These are phyloP conservation scores for Branchipolynoe longqiensis DNA, from an alignment of 2,888 invertebrate species.

Conservation along the genomic window DNA sequence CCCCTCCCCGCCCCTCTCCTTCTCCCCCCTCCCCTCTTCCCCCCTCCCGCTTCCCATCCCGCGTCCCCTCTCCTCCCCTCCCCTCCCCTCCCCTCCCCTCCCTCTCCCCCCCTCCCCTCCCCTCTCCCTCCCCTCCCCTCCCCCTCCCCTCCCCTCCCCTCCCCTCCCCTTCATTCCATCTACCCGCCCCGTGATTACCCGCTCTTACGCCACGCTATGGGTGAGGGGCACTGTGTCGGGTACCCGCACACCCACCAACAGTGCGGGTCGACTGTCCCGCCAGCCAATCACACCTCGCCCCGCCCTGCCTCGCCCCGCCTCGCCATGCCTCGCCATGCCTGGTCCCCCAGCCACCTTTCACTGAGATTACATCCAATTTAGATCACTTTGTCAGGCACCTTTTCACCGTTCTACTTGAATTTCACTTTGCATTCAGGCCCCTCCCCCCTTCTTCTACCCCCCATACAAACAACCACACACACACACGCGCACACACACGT, in stretches of 20 bases:
- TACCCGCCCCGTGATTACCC: not conserved
- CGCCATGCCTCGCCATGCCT: too few species aligned
- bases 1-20: too few species aligned
- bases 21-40: too few species aligned
- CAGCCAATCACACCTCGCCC: too few species aligned
- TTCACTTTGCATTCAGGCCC: not conserved
- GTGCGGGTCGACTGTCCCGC: too few species aligned
- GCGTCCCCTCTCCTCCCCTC: too few species aligned
- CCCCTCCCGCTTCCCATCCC: too few species aligned
- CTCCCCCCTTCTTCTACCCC: not conserved
- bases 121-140: too few species aligned
- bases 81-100: too few species aligned
- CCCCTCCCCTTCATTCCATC: not conserved
- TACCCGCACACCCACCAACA: too few species aligned
- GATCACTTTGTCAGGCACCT: not conserved
- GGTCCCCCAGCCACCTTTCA: not conserved
- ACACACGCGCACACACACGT: not conserved
- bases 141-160: conserved; percentile 4
- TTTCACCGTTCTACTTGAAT: not conserved
- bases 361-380: not conserved
- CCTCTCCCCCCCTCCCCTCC: too few species aligned
- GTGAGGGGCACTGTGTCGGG: not conserved
- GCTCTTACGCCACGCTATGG: not conserved
- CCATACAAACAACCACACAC: not conserved
- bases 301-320: too few species aligned